Conservation (phyloP, 2,113 vertebrate genomes). For the Cairina moschata region DNA sequence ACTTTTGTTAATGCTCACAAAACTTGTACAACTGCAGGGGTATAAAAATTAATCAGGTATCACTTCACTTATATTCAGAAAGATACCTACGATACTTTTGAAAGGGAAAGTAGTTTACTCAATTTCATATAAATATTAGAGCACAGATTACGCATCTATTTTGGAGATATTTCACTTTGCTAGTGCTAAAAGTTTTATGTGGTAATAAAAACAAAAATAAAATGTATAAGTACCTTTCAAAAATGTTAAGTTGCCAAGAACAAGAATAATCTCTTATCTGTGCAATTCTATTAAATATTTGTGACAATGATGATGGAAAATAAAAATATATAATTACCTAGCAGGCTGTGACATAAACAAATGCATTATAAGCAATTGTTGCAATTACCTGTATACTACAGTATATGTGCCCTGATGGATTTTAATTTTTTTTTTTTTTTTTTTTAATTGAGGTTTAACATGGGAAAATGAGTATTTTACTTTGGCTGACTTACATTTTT, state of each 20-base stretch:
- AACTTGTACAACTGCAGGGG: not conserved
- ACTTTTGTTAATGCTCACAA: not conserved
- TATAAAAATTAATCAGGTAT: not conserved
- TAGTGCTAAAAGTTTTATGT: not conserved
- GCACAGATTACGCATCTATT: accelerated
- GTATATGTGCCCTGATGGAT: not conserved
- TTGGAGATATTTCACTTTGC: not conserved
- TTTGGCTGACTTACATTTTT: not conserved
- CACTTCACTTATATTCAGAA: not conserved
- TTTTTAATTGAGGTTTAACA: not conserved
- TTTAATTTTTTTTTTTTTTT: not conserved
- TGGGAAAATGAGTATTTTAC: not conserved
- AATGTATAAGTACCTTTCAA: not conserved
- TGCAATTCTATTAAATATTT: not conserved
- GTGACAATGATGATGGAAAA: not conserved
- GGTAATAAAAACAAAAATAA: not conserved
- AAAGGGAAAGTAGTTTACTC: not conserved
- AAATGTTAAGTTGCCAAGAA: not conserved
- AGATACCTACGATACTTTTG: not conserved
- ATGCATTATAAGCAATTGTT: not conserved
- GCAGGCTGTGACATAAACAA: not conserved
- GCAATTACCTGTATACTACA: not conserved
- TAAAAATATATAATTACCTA: not conserved
- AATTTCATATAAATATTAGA: not conserved
- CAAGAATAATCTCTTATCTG: not conserved